Conservation (phyloP, 2,113 vertebrate genomes). For the Hydropotes inermis region DNA sequence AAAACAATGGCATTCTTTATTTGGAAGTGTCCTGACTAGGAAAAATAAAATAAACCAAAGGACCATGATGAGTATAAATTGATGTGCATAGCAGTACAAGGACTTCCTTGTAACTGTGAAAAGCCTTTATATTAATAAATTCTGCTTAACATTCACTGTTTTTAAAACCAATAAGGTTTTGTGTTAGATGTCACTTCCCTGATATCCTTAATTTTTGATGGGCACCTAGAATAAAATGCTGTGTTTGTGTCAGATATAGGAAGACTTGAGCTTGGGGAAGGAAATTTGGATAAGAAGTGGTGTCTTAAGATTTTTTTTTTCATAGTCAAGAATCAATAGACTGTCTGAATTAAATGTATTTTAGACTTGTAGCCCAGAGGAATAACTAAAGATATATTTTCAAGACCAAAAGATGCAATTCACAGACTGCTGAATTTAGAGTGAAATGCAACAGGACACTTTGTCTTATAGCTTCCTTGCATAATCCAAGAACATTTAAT, state of each 20-base stretch:
- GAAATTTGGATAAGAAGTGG: neutral
- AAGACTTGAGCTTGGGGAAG: neutral
- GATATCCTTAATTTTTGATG: neutral
- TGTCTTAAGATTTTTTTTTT: neutral
- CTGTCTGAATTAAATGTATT: neutral
- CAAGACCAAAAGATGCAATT: neutral
- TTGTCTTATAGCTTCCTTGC: slow-evolving; percentile 55
- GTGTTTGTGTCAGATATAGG: neutral
- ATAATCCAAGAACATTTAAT: slow-evolving; percentile 78
- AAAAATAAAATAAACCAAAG: neutral
- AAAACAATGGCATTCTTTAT: neutral
- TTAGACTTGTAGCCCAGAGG: neutral
- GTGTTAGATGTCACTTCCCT: neutral
- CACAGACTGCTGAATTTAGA: slow-evolving; percentile 59
- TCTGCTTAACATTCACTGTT: neutral
- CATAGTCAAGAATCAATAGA: neutral
- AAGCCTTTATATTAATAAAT: neutral
- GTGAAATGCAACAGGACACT: slow-evolving; percentile 69
- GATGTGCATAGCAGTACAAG: neutral
- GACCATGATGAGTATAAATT: neutral
- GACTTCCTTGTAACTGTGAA: neutral
- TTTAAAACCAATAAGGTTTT: neutral
- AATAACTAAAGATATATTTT: slow-evolving; percentile 19
- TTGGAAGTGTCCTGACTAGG: neutral
- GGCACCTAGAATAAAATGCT: neutral